Evolutionary conservation across 2,113 vertebrate genomes (phyloP).

Genomic region (Pteruthius melanotis): DNA sequence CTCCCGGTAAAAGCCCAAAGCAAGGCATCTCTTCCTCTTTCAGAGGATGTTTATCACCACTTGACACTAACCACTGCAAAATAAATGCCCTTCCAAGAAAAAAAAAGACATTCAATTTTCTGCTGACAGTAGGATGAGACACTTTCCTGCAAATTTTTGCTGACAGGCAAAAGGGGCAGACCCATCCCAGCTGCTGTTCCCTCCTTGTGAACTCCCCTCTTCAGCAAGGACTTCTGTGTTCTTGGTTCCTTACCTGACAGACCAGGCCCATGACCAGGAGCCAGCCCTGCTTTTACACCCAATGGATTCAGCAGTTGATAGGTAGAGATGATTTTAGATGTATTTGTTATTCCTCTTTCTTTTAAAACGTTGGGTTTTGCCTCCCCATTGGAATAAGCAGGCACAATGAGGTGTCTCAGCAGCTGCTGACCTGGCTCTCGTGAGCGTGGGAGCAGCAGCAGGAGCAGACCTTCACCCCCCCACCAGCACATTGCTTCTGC

Average conservation of each 20-base stretch:
- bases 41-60: constrained; percentile 29
- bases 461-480: background rate
- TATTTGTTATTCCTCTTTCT: background rate
- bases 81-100: constrained; percentile 20
- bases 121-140: background rate
- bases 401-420: background rate
- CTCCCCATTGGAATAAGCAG: background rate
- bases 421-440: background rate
- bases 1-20: background rate
- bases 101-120: constrained; percentile 5
- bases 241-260: background rate
- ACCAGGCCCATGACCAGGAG: background rate
- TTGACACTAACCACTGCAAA: constrained; percentile 26
- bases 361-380: background rate
- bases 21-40: constrained; percentile 8
- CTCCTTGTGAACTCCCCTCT: background rate
- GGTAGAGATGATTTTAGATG: background rate
- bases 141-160: background rate
- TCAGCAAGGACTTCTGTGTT: background rate
- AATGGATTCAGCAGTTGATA: background rate
- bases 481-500: background rate
- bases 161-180: background rate
- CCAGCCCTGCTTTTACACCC: background rate
- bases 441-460: accelerated
- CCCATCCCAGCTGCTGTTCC: background rate